Conservation (phyloP, 2,113 vertebrate genomes). For the Podiceps cristatus region DNA sequence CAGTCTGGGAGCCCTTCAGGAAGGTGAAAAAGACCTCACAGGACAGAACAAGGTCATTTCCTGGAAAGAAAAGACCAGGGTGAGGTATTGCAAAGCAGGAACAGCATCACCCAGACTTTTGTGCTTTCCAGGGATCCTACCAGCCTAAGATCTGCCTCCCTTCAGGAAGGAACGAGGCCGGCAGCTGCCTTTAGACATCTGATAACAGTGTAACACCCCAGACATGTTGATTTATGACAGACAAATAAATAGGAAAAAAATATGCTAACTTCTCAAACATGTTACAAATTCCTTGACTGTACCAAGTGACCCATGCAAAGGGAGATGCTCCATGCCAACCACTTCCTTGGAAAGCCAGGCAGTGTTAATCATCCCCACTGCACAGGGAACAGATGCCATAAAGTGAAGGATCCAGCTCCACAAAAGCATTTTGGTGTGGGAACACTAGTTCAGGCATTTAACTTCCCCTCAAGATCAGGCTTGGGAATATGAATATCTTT, state of each 20-base stretch:
- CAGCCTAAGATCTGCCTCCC: neutral
- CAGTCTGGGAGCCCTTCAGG: slow-evolving; percentile 73
- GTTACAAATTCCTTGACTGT: neutral
- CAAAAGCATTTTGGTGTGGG: neutral
- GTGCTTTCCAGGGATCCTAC: neutral
- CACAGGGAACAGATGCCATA: neutral
- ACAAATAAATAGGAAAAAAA: neutral
- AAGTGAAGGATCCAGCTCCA: neutral
- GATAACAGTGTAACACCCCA: neutral
- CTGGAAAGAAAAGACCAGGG: slow-evolving; percentile 15
- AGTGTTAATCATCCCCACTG: neutral
- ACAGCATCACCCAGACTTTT: neutral
- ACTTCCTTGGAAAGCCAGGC: neutral
- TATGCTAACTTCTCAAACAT: neutral
- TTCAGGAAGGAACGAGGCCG: neutral
- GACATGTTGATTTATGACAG: neutral
- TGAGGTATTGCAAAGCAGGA: neutral
- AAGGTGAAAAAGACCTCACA: slow-evolving; percentile 83
- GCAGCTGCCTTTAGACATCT: neutral
- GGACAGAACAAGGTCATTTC: slow-evolving; percentile 71
- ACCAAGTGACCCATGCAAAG: neutral
- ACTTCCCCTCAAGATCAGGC: neutral
- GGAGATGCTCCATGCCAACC: neutral
- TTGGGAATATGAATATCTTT: neutral
- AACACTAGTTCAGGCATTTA: neutral